Percentiles rank a stretch among this genome's conserved stretches.
Conservation (phyloP, 2,888 invertebrate species). For the Agrochola lota region DNA sequence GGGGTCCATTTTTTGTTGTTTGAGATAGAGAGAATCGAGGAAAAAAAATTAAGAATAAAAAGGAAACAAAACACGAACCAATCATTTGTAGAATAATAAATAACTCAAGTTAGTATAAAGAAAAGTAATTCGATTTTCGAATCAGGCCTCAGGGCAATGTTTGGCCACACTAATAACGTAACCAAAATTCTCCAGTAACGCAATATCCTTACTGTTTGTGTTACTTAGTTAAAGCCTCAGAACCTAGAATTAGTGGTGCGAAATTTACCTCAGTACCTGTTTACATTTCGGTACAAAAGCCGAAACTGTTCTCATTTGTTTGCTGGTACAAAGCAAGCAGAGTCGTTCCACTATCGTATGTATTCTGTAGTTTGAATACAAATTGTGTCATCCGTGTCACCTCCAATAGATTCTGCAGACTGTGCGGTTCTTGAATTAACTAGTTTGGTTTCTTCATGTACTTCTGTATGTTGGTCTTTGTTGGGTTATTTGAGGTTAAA, state of each 20-base stretch:
- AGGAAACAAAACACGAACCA: not conserved
- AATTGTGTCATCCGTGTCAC: slow-evolving; percentile 50
- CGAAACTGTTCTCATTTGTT: slow-evolving; percentile 50
- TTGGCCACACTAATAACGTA: not conserved
- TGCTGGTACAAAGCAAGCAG: slow-evolving; percentile 41
- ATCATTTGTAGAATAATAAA: not conserved
- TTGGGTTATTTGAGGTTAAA: slow-evolving; percentile 5
- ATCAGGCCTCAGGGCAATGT: slow-evolving; percentile 1
- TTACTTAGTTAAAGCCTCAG: not conserved
- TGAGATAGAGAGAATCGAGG: too few species aligned
- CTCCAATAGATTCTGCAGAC: slow-evolving; percentile 38
- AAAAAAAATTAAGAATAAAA: not conserved
- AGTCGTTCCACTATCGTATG: slow-evolving; percentile 30
- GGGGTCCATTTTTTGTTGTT: not conserved
- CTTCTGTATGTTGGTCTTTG: not conserved
- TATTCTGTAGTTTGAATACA: slow-evolving; percentile 45
- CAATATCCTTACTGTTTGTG: not conserved
- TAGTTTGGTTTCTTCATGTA: slow-evolving; percentile 13
- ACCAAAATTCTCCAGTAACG: not conserved
- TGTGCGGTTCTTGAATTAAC: slow-evolving; percentile 23
- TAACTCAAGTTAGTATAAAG: not conserved
- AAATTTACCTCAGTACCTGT: slow-evolving; percentile 38
- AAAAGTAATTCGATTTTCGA: not conserved
- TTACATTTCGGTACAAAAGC: slow-evolving; percentile 33
- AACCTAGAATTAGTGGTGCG: slow-evolving; percentile 28